phyloP scores from a whole-genome alignment of 2,113 vertebrate genomes.

The Emydocephalus ijimae region DNA sequence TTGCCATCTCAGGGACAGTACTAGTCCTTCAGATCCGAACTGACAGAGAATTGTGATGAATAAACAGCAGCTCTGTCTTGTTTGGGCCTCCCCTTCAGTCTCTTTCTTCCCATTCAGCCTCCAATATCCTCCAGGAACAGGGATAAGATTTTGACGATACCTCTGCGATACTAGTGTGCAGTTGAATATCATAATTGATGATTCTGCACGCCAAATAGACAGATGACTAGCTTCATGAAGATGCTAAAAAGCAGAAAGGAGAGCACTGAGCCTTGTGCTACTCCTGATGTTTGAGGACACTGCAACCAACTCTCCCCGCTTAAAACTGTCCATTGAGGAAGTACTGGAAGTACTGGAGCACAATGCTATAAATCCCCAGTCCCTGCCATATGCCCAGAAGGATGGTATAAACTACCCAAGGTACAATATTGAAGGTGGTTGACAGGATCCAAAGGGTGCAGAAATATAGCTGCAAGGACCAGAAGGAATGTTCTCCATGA shows the following conservation, averaged over 20 bases:
- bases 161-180: not conserved
- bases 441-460: not conserved
- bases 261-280: not conserved
- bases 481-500: not conserved
- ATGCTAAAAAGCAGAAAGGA: not conserved
- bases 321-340: not conserved
- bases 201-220: not conserved
- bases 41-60: not conserved
- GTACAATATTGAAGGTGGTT: not conserved
- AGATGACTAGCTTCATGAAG: not conserved
- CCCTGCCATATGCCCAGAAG: not conserved
- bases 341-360: not conserved
- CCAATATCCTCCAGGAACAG: not conserved
- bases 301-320: not conserved
- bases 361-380: not conserved
- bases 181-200: not conserved
- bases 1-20: not conserved
- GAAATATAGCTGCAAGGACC: not conserved
- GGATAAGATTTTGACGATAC: not conserved
- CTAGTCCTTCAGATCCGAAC: not conserved
- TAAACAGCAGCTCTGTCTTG: not conserved
- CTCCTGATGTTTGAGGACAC: not conserved
- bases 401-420: not conserved
- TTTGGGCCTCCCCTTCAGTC: not conserved
- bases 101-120: not conserved